Conservation (phyloP, 1,140 invertebrate genomes). For the Oreohelix idahoensis region DNA sequence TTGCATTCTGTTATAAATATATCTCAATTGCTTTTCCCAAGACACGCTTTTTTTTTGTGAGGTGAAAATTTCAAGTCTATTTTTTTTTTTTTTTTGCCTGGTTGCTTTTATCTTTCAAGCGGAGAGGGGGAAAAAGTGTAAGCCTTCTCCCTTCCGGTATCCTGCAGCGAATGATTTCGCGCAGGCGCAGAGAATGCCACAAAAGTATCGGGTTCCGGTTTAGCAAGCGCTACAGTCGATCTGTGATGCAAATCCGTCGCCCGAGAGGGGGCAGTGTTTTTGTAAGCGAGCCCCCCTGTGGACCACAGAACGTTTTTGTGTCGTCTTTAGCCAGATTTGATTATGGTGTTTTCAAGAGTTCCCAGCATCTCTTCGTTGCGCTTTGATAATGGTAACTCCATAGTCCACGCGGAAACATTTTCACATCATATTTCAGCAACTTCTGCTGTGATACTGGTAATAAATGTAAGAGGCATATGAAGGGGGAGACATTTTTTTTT, state of each 20-base stretch:
- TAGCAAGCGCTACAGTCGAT: conserved; percentile 1
- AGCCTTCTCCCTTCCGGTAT: background rate
- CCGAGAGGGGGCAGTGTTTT: conserved; percentile 6
- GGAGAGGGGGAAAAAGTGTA: background rate
- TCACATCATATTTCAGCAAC: background rate
- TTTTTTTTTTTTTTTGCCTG: background rate
- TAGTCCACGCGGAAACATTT: background rate
- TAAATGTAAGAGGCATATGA: background rate
- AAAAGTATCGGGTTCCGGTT: conserved; percentile 12
- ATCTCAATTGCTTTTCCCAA: background rate
- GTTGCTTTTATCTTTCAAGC: background rate
- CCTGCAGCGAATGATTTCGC: conserved; percentile 1
- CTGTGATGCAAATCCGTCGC: conserved; percentile 16
- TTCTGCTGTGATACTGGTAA: background rate
- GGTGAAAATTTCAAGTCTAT: background rate
- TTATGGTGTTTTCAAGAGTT: background rate
- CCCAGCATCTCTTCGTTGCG: background rate
- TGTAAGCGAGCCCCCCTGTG: conserved; percentile 1
- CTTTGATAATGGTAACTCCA: background rate
- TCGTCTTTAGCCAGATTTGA: conserved; percentile 16
- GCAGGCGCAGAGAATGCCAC: conserved; percentile 13
- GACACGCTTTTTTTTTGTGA: background rate
- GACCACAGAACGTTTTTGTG: conserved; percentile 2
- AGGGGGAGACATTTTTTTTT: background rate
- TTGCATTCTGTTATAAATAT: conserved; percentile 11